Evolutionary conservation across 2,797 vertebrate species (phyloP).

Genomic region (Sebastes hubbsi): DNA sequence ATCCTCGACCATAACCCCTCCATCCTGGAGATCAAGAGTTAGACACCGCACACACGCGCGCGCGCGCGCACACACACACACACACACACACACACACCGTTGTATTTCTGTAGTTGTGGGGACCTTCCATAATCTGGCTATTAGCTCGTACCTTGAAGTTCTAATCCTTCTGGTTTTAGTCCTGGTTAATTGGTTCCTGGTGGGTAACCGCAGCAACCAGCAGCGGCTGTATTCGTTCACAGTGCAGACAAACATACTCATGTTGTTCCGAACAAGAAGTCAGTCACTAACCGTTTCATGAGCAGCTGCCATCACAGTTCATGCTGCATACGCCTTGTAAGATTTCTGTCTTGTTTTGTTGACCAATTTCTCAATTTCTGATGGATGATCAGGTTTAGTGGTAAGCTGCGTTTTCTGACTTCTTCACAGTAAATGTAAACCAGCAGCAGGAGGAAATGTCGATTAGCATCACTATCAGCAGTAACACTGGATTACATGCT

Average conservation of each 20-base stretch:
- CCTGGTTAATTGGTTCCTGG: background rate
- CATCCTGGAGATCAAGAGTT: constrained; percentile 96
- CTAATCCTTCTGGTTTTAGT: constrained; percentile 3
- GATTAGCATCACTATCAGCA: background rate
- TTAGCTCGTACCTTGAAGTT: background rate
- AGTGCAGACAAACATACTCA: background rate
- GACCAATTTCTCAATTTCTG: background rate
- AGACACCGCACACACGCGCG: constrained; percentile 49
- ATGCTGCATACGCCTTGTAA: background rate
- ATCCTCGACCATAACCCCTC: constrained; percentile 97
- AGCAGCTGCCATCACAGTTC: background rate
- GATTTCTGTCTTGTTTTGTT: background rate
- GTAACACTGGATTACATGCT: background rate
- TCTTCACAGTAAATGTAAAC: background rate
- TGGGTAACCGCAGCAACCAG: background rate
- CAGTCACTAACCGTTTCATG: background rate
- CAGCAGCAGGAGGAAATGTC: background rate
- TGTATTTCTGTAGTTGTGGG: constrained; percentile 7
- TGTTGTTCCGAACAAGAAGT: background rate
- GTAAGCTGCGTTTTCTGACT: no score
- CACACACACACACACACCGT: background rate
- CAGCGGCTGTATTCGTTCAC: background rate
- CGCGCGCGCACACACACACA: background rate
- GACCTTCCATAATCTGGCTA: background rate
- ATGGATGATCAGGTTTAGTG: background rate